Conservation (phyloP, 2,888 invertebrate species). For the Eilema caniola region DNA sequence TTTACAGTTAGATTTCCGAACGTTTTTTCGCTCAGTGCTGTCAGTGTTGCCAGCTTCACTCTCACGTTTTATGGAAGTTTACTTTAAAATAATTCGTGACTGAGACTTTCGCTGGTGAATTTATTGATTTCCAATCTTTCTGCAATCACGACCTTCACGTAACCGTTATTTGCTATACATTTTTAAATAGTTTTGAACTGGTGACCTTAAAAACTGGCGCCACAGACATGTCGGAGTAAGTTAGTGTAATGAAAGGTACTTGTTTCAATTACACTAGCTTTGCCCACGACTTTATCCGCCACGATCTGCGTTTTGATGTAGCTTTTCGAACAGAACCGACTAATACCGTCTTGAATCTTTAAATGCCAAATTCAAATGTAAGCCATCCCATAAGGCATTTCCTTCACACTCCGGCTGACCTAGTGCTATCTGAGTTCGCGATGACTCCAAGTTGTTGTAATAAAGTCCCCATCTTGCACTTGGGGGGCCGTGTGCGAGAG, state of each 20-base stretch:
- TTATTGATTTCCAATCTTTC: slow-evolving; percentile 45
- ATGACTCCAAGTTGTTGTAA: too few species aligned
- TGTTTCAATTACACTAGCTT: not conserved
- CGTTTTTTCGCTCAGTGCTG: slow-evolving; percentile 33
- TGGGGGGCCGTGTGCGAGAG: too few species aligned
- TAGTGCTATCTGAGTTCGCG: too few species aligned
- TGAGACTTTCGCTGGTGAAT: slow-evolving; percentile 46
- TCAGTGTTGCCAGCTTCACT: slow-evolving; percentile 36
- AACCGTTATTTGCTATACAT: slow-evolving; percentile 30
- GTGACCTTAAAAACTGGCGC: not conserved
- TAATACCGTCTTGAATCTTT: too few species aligned
- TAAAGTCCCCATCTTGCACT: too few species aligned
- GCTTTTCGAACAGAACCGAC: too few species aligned
- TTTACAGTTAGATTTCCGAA: slow-evolving; percentile 37
- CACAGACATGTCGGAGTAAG: not conserved
- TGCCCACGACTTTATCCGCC: too few species aligned
- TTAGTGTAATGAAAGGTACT: not conserved
- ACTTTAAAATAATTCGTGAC: slow-evolving; percentile 38
- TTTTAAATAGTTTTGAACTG: slow-evolving; percentile 1
- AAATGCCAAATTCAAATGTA: too few species aligned
- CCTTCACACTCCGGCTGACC: too few species aligned
- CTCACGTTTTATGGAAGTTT: slow-evolving; percentile 51
- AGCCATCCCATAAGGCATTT: too few species aligned
- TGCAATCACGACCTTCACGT: slow-evolving; percentile 35
- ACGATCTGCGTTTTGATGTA: too few species aligned